Evolutionary conservation across 1,140 invertebrate species (phyloP).

Genomic region (Drosophila pallidifrons): DNA sequence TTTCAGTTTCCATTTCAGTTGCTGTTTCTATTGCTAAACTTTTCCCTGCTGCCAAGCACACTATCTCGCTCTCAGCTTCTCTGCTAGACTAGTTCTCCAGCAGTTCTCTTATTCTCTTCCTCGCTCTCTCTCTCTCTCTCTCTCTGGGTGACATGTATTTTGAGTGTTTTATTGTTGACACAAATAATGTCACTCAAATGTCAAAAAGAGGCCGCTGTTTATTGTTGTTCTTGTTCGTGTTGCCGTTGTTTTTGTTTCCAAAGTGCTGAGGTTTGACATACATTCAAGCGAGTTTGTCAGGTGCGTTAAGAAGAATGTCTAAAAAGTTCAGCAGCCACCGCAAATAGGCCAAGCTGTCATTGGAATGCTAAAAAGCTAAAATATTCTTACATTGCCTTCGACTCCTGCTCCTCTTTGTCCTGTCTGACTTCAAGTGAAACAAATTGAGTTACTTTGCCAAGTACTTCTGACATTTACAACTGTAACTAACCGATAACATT

Average conservation of each 20-base stretch:
- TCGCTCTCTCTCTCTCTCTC: constrained; percentile 10
- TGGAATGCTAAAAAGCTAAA: constrained; percentile 43
- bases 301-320: constrained; percentile 56
- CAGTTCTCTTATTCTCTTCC: constrained; percentile 12
- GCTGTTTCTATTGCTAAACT: constrained; percentile 24
- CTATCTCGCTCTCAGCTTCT: constrained; percentile 11
- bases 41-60: constrained; percentile 11
- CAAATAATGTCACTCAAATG: constrained; percentile 82
- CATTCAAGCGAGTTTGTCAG: constrained; percentile 76
- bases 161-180: constrained; percentile 82
- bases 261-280: constrained; percentile 72
- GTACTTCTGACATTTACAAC: constrained; percentile 45
- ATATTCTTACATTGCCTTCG: constrained; percentile 14
- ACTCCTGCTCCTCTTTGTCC: too few species aligned
- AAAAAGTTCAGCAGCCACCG: constrained; percentile 25
- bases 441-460: constrained; percentile 45
- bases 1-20: constrained; percentile 31
- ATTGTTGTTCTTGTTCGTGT: constrained; percentile 36
- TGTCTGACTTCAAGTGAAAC: constrained; percentile 2
- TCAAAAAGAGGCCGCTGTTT: constrained; percentile 76
- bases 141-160: constrained; percentile 46
- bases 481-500: constrained; percentile 45
- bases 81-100: not conserved
- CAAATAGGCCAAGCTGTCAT: constrained; percentile 46
- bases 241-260: constrained; percentile 28